phyloP scores from a whole-genome alignment of 1,140 invertebrate species.

The Dendrolimus kikuchii region DNA sequence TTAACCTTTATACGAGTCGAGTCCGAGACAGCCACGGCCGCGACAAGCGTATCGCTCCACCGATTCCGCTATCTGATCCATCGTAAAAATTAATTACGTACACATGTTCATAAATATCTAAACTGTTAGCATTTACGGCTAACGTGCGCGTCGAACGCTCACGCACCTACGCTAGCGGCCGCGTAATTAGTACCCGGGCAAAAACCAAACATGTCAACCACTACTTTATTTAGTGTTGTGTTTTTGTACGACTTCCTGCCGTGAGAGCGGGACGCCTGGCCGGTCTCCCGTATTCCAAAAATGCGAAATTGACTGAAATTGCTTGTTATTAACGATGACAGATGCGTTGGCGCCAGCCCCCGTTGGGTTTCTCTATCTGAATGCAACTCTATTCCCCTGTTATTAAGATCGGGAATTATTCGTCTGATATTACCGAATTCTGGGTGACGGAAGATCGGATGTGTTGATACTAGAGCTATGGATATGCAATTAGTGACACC shows the following conservation, averaged over 20 bases:
- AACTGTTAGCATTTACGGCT: conserved; percentile 49
- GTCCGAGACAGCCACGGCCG: conserved; percentile 23
- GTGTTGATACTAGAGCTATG: conserved; percentile 55
- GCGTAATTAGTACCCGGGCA: conserved; percentile 41
- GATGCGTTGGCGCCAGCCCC: conserved; percentile 59
- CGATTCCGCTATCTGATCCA: conserved; percentile 56
- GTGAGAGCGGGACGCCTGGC: conserved; percentile 46
- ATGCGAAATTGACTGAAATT: conserved; percentile 68
- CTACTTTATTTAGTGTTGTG: conserved; percentile 50
- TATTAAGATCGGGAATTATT: conserved; percentile 17
- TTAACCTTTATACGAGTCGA: conserved; percentile 41
- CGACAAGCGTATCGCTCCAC: conserved; percentile 50
- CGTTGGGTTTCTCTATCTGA: background rate
- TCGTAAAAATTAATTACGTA: conserved; percentile 70
- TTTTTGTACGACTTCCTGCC: conserved; percentile 61
- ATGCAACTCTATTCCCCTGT: conserved; percentile 11
- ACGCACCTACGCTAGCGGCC: conserved; percentile 28
- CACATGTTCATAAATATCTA: conserved; percentile 67
- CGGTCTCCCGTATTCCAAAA: conserved; percentile 56
- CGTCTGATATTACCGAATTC: conserved; percentile 1
- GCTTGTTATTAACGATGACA: conserved; percentile 70
- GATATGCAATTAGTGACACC: conserved; percentile 63
- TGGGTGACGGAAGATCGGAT: conserved; percentile 40
- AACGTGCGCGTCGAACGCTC: conserved; percentile 43
- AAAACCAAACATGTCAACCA: conserved; percentile 52